These are phyloP conservation scores for Anoncus sp. DNA, from an alignment of 2,888 invertebrate genomes.

Conservation along the genomic window DNA sequence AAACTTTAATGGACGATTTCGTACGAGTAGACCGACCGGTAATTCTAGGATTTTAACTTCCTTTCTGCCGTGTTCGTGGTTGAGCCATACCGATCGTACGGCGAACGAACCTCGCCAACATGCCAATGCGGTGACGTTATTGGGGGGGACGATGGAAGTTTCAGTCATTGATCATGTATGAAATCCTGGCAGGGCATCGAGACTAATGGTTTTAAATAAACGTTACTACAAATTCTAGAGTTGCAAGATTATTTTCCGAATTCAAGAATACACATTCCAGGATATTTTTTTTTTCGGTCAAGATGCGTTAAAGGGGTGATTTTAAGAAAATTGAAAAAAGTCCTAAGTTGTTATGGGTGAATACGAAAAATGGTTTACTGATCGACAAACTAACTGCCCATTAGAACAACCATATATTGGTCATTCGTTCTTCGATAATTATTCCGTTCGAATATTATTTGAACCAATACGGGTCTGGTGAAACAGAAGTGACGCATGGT, in stretches of 20 bases:
- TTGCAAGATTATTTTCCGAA: background rate
- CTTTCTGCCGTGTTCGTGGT: background rate
- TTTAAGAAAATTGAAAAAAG: too few species aligned
- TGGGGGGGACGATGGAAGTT: background rate
- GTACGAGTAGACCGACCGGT: slow-evolving; percentile 22
- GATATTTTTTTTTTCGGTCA: too few species aligned
- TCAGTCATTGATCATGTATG: background rate
- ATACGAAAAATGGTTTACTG: too few species aligned
- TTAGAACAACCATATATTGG: background rate
- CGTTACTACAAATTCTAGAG: background rate
- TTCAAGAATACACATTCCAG: background rate
- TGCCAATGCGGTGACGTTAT: background rate
- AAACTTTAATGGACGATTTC: slow-evolving; percentile 36
- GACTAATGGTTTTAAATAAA: background rate
- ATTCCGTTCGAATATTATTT: background rate
- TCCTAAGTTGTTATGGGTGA: too few species aligned
- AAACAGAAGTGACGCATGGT: slow-evolving; percentile 11
- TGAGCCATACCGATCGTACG: background rate
- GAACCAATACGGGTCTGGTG: background rate
- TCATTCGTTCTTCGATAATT: background rate
- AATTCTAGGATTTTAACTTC: slow-evolving; percentile 24
- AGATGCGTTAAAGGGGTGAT: too few species aligned
- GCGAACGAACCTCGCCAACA: slow-evolving; percentile 4
- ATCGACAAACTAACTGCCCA: too few species aligned
- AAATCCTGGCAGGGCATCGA: background rate